Base-by-base conservation (phyloP, 2,888 invertebrate species). In the Carpatolechia fugitivella region DNA sequence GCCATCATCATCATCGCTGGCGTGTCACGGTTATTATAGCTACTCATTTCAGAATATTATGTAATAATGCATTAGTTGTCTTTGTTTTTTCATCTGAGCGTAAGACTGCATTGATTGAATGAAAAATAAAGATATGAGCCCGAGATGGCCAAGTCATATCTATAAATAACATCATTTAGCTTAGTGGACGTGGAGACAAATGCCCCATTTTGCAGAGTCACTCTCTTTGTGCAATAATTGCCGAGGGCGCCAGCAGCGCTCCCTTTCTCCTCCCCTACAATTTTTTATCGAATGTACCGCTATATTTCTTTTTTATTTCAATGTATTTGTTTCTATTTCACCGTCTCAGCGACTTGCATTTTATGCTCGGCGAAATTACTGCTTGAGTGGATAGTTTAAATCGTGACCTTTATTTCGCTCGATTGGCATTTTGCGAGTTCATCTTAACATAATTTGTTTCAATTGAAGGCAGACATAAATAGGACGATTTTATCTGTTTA, bases 131-230 rank as follows among this genome's bases (percentile, higher is more conserved):
- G 6, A 4, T 24, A 6, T 4, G 24, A 24, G 3, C 3, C 24
- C 24, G 41, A 46, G 53, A 41, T 46, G 54, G 40, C 41, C 47
- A 41, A 11, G 31, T 49, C 35, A 35, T 41, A 16, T 7, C 36
- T 44, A 56, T 56, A 56, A 56, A 56, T 56, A 47, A 56, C 53
- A 30, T 20, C 49, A 56, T 36, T 52, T 52, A 52, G 55, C 55
- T 16, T 30, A 46, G 40, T 51, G 44, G 50, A 33, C 50, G 18
- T n/a, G 40, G 51, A 31, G 47, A 56, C 51, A 52, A 56, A 56
- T 56, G 52, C 36, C 40, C 56, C 20, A 47, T 56, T 47, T 14
- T 49, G 52, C 52, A 38, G 38, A 56, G 41, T 52, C 56, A 52
- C 31, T 56, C 48, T 51, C 52, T 52, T 40, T 40, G 40, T 52